These are phyloP conservation scores for Ecdyonurus torrentis DNA, from an alignment of 2,888 invertebrate genomes.

Conservation along the genomic window DNA sequence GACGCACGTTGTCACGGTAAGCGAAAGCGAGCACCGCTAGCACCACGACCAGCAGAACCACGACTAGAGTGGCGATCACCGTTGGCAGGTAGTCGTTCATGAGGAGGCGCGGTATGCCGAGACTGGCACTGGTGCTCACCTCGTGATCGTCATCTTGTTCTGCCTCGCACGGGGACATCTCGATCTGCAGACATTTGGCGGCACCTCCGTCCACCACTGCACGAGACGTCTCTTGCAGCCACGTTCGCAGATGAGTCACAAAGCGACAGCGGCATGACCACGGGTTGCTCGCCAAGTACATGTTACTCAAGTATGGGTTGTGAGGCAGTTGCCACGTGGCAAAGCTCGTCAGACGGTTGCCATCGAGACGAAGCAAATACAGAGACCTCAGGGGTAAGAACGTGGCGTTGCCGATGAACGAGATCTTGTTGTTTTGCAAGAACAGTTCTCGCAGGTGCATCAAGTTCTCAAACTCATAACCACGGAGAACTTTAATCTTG, in stretches of 20 bases:
- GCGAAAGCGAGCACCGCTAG: slow-evolving; percentile 47
- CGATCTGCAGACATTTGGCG: background rate
- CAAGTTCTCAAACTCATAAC: slow-evolving; percentile 65
- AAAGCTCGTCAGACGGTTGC: slow-evolving; percentile 50
- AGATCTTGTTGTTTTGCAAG: slow-evolving; percentile 55
- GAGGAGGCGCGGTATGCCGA: slow-evolving; percentile 18
- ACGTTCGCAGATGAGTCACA: slow-evolving; percentile 55
- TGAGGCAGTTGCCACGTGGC: slow-evolving; percentile 49
- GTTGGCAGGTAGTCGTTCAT: slow-evolving; percentile 61
- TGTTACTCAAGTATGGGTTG: slow-evolving; percentile 36
- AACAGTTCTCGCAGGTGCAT: slow-evolving; percentile 53
- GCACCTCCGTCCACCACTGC: slow-evolving; percentile 62
- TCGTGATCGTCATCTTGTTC: background rate
- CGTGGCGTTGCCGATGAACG: slow-evolving; percentile 49
- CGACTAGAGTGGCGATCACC: slow-evolving; percentile 48
- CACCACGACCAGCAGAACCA: slow-evolving; percentile 46
- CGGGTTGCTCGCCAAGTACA: slow-evolving; percentile 52
- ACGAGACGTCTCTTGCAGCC: slow-evolving; percentile 56
- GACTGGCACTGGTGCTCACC: background rate
- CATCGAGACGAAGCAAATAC: slow-evolving; percentile 47
- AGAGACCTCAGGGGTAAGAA: slow-evolving; percentile 49
- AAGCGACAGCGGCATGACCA: slow-evolving; percentile 76
- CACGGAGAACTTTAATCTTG: slow-evolving; percentile 46
- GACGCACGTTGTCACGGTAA: slow-evolving; percentile 62
- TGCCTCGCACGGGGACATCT: background rate